A percentile compares a stretch with the other conserved stretches of the same genome.
phyloP scores from a whole-genome alignment of 2,113 vertebrate genomes.

The Perognathus longimembris region DNA sequence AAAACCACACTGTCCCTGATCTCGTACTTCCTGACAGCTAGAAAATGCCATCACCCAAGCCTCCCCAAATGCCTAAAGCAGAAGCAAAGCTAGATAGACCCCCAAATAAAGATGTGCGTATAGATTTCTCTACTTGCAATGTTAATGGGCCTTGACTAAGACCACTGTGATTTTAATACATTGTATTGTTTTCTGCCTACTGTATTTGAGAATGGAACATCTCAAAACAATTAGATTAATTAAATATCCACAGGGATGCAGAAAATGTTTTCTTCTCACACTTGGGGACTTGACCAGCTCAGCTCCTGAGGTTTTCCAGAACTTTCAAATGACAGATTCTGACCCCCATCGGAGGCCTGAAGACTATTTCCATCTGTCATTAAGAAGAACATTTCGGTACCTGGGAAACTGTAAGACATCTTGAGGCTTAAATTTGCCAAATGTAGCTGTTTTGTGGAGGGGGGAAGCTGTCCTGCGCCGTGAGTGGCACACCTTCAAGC shows the following conservation, averaged over 20 bases:
- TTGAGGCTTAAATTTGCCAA: conserved; percentile 43
- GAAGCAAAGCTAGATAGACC: conserved; percentile 52
- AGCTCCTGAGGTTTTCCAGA: conserved; percentile 58
- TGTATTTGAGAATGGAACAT: conserved; percentile 79
- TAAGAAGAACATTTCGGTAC: conserved; percentile 45
- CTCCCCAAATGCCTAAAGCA: conserved; percentile 69
- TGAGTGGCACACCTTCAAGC: conserved; percentile 70
- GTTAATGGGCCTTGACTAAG: conserved; percentile 79
- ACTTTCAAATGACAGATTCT: conserved; percentile 61
- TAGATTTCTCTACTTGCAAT: conserved; percentile 54
- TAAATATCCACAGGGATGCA: conserved; percentile 81
- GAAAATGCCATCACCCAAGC: conserved; percentile 40
- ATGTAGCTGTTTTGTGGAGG: conserved; percentile 51
- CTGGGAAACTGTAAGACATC: conserved; percentile 45
- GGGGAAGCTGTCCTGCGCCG: conserved; percentile 64
- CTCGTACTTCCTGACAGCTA: conserved; percentile 37
- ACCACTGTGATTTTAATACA: conserved; percentile 82
- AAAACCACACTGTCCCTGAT: conserved; percentile 27
- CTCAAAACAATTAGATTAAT: conserved; percentile 84
- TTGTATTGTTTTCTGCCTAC: conserved; percentile 76
- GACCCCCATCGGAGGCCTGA: not conserved
- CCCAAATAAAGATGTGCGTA: conserved; percentile 59
- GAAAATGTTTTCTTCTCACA: conserved; percentile 75
- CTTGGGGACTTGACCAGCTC: conserved; percentile 79
- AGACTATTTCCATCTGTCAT: conserved; percentile 44